Evolutionary conservation across 2,888 invertebrate genomes (phyloP).

Genomic region (Eristalis arbustorum): DNA sequence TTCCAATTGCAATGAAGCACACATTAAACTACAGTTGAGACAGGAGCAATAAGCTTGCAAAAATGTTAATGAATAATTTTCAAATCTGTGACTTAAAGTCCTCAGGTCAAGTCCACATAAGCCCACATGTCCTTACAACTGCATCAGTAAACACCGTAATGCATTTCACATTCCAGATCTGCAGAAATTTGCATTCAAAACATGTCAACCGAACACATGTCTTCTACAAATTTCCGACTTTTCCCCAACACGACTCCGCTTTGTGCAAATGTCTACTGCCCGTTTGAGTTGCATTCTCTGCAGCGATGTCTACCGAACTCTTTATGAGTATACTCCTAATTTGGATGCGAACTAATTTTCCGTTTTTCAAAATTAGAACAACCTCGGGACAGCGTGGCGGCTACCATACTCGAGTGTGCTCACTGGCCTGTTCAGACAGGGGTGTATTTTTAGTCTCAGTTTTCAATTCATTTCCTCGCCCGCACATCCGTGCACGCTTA

Average conservation of each 20-base stretch:
- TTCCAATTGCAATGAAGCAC: too few species aligned
- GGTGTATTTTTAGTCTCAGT: conserved; percentile 60
- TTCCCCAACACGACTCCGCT: background rate
- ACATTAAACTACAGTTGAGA: too few species aligned
- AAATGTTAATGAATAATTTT: too few species aligned
- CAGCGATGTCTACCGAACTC: background rate
- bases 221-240: background rate
- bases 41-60: too few species aligned
- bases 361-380: background rate
- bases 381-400: background rate
- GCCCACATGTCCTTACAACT: background rate
- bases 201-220: background rate
- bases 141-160: background rate
- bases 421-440: background rate
- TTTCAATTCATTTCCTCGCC: conserved; percentile 45
- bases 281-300: background rate
- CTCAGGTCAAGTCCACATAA: background rate
- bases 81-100: too few species aligned
- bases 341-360: background rate
- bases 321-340: background rate
- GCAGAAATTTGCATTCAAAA: background rate
- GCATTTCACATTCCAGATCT: background rate
- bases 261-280: background rate
- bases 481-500: background rate
- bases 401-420: background rate